Base-by-base conservation (phyloP, 2,113 vertebrate species). In the Halichoerus grypus region DNA sequence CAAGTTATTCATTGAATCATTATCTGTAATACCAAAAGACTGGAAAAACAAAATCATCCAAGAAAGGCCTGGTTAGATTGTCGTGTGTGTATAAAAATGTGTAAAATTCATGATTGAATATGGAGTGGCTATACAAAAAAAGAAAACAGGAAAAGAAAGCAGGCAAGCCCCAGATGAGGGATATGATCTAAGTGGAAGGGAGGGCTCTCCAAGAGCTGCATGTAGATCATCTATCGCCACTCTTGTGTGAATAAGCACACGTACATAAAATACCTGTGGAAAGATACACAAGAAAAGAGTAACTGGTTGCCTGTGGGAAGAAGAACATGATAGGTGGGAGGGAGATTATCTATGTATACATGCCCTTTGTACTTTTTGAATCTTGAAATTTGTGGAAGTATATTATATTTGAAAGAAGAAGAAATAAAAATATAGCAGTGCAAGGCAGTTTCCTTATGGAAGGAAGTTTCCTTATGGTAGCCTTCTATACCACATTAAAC, bases 381-480 rank as follows among this genome's bases (percentile, higher is more conserved):
- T 39, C 71, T 80, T 24, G 1, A 93, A 95, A 63, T 81, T 49
- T 61, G 53, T 89, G 36, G 59, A 95, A 92, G 19, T 76, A 91
- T 55, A 80, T 67, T 63, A 88, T 55, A 81, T 76, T 71, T 24
- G 81, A 86, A 67, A 88, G 31, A 67, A 67, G 59, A 95, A 61
- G 26, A 31, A 95, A 76, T 22, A 59, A 63, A 91, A 57, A 19
- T 65, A 28, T 7, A 39, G 49, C 5, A 69, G 11, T 53, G 4
- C 1, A 72, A 65, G 16, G 57, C 21, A 79, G 36, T 80, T 53
- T 53, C 51, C 11, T 53, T 15, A 53, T 15, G 51, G 51, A 46
- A 53, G 51, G 39, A 42, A 31, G 51, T 53, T 53, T 53, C 51
- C 51, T 86, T 22, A 77, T 22, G 33, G 22, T 53, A 53, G 53